Percentiles rank a stretch among this genome's conserved stretches.
Conservation (phyloP, 1,140 invertebrate species). For the Samia ricini region DNA sequence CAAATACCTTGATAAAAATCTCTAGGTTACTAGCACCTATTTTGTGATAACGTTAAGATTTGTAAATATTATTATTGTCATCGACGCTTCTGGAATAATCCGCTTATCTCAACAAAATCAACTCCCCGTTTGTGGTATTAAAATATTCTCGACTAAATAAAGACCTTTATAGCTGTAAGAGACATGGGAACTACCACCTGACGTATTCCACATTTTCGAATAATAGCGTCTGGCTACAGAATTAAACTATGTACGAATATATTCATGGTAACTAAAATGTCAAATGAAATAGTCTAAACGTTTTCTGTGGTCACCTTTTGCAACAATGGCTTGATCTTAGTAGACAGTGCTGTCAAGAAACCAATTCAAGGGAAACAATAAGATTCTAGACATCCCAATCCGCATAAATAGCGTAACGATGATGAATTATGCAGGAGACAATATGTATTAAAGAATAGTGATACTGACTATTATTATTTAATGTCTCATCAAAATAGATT, state of each 20-base stretch:
- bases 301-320: background rate
- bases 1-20: background rate
- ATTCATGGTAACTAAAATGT: too few relatives aligned
- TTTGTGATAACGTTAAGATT: constrained; percentile 3
- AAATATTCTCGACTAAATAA: constrained; percentile 41
- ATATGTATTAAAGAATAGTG: too few relatives aligned
- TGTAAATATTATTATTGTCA: constrained; percentile 25
- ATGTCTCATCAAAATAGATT: too few relatives aligned
- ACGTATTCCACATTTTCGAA: constrained; percentile 38
- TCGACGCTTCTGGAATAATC: constrained; percentile 23
- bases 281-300: background rate
- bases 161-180: constrained; percentile 34
- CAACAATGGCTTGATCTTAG: too few relatives aligned
- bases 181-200: constrained; percentile 48
- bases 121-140: constrained; percentile 36
- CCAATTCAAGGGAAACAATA: too few relatives aligned
- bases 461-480: too few relatives aligned
- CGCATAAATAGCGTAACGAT: too few relatives aligned
- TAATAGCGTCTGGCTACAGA: constrained; percentile 32
- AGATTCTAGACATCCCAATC: too few relatives aligned
- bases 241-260: constrained; percentile 17
- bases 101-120: constrained; percentile 38
- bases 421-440: too few relatives aligned
- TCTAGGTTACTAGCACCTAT: background rate
- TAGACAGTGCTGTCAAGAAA: too few relatives aligned